Percentiles rank a stretch among this genome's conserved stretches.
Conservation (phyloP, 1,140 invertebrate genomes). For the Drosophila murphyi region DNA sequence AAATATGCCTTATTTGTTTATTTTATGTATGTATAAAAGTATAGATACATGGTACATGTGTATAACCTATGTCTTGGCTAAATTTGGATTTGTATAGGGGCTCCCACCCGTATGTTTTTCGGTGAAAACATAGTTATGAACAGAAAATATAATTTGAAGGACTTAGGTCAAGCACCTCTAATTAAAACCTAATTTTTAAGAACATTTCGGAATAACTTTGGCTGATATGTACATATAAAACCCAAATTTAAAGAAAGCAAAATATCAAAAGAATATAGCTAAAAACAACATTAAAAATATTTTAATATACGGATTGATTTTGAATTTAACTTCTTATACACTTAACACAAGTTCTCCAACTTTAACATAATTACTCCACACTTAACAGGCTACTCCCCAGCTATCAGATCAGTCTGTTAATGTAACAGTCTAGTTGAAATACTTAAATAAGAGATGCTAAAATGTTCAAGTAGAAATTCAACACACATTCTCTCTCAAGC, state of each 20-base stretch:
- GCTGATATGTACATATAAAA: background rate
- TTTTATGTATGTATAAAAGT: background rate
- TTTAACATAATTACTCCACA: conserved; percentile 25
- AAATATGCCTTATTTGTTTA: conserved; percentile 5
- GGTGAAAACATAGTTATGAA: background rate
- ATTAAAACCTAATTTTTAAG: background rate
- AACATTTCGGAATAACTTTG: too few species aligned
- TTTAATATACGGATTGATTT: background rate
- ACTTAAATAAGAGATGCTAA: background rate
- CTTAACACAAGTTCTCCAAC: background rate
- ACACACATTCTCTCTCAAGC: too few species aligned
- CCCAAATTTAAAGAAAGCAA: too few species aligned
- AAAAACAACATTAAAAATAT: too few species aligned
- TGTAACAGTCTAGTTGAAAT: too few species aligned
- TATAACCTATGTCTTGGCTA: background rate
- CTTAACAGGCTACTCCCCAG: conserved; percentile 13
- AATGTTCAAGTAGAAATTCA: background rate
- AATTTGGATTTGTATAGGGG: conserved; percentile 23
- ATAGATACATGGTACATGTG: conserved; percentile 3
- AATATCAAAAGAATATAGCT: too few species aligned
- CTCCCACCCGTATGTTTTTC: conserved; percentile 11
- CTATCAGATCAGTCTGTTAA: background rate
- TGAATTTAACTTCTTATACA: background rate
- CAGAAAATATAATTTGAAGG: background rate
- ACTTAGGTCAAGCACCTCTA: conserved; percentile 4